A percentile compares a stretch with the other conserved stretches of the same genome.
These are phyloP conservation scores for Sceloporus undulatus DNA, from an alignment of 2,113 vertebrate species.

Conservation along the genomic window DNA sequence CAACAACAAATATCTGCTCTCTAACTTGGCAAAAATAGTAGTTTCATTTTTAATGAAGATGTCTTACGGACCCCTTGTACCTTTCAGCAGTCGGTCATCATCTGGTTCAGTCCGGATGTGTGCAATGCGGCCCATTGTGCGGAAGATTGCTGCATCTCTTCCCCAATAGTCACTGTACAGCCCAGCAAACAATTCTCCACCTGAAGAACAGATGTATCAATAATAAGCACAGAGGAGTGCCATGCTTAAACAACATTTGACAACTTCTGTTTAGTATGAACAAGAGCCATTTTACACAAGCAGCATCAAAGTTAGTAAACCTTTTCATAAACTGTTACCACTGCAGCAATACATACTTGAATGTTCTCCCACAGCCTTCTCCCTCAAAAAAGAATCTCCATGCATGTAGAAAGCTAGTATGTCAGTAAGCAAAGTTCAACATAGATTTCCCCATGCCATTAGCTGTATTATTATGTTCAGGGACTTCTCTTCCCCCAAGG, in stretches of 20 bases:
- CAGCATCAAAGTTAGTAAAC: background rate
- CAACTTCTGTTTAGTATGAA: background rate
- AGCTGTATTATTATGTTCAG: background rate
- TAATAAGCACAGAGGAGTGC: background rate
- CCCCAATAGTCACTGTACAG: slow-evolving; percentile 93
- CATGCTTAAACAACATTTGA: no score
- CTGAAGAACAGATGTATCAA: slow-evolving; percentile 60
- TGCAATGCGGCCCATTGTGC: slow-evolving; percentile 80
- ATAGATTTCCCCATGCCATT: background rate
- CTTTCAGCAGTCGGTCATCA: slow-evolving; percentile 85
- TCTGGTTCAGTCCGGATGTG: slow-evolving; percentile 88
- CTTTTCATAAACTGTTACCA: background rate
- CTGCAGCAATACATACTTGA: background rate
- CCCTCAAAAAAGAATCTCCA: no score
- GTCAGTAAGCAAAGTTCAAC: background rate
- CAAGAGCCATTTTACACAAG: background rate
- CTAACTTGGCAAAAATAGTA: no score
- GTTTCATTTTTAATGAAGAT: background rate
- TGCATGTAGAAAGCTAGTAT: background rate
- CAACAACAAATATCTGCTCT: background rate
- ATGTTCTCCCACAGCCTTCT: background rate
- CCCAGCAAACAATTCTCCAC: slow-evolving; percentile 85
- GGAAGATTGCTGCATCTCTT: slow-evolving; percentile 88
- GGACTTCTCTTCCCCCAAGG: no score
- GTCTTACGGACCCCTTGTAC: slow-evolving; percentile 64